Evolutionary conservation across 2,888 invertebrate species (phyloP).

Genomic region (Drosophila falleni): DNA sequence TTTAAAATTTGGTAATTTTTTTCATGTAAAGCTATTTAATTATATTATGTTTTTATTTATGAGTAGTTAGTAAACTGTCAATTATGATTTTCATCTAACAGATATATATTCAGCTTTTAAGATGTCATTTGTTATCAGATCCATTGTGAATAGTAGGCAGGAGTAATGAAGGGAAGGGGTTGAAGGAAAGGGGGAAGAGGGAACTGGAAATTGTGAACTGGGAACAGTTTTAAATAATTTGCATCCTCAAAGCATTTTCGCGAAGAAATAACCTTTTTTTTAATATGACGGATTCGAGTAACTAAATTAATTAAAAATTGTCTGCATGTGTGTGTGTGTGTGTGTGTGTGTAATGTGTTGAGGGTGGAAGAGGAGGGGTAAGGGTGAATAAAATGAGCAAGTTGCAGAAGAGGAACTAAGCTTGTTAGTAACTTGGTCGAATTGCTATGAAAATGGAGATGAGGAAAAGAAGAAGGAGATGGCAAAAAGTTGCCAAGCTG

Average conservation of each 20-base stretch:
- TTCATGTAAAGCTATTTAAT: too few species aligned
- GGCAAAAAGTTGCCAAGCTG: constrained; percentile 39
- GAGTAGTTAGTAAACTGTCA: too few species aligned
- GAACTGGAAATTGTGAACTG: too few species aligned
- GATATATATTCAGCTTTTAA: too few species aligned
- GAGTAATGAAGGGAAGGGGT: not conserved
- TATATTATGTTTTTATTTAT: too few species aligned
- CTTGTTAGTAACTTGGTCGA: constrained; percentile 73
- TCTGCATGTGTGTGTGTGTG: constrained; percentile 21
- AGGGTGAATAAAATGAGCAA: constrained; percentile 49
- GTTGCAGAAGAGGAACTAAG: constrained; percentile 68
- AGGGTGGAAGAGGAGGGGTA: constrained; percentile 1
- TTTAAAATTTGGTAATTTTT: too few species aligned
- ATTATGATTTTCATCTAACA: too few species aligned
- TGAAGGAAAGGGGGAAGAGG: too few species aligned
- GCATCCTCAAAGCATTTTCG: constrained; percentile 21
- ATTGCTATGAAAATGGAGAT: constrained; percentile 7
- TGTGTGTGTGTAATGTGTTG: constrained; percentile 14
- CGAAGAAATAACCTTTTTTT: constrained; percentile 25
- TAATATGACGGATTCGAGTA: constrained; percentile 48
- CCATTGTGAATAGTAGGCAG: not conserved
- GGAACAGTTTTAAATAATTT: constrained; percentile 10
- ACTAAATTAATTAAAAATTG: constrained; percentile 72
- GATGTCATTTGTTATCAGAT: not conserved
- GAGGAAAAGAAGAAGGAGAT: not conserved